Evolutionary conservation across 2,113 vertebrate species (phyloP), one percentile per base, ranked within the genome.

Genomic region (Sakesphorus luctuosus): DNA sequence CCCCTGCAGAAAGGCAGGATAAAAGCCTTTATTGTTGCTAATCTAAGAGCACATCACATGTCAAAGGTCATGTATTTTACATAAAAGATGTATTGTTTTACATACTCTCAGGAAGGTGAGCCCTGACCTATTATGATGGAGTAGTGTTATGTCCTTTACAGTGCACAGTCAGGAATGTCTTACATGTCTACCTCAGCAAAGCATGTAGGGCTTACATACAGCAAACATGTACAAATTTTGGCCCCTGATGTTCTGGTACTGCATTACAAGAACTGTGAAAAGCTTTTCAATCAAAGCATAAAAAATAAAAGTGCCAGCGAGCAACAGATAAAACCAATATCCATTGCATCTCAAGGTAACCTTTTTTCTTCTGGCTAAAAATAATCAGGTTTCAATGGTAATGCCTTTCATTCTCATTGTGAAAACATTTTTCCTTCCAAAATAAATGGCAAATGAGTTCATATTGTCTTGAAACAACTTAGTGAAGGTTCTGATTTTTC

Each of bases 401-500:
- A 38, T 56, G 55, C 56, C 31, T 43, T 43, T 81, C 76, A 26
- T 86, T 91, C 63, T 90, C 52, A 40, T 52, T n/a, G 55, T 90
- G 88, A 89, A 92, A 94, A 78, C 53, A 35, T 85, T 90, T 95
- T 95, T 88, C 76, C 83, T 96, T 92, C 76, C 65, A 69, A 93
- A 96, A 78, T 72, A 95, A 92, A 92, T 92, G 94, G 88, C 52
- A 31, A 67, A 75, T 75, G 90, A 92, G 73, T 88, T 56, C 33
- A n/a, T 88, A 90, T 81, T 94, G 88, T 89, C 80, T 66, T 92
- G 76, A 95, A 94, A 87, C 36, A 80, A 36, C 50, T 94, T 90
- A 93, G 95, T 69, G 95, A 97, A 96, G 97, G 88, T 93, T 94
- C 90, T 93, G 94, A 97, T 97, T 97, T 97, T 96, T 77, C 93